These are phyloP conservation scores for Cantharis flavilabris DNA, from an alignment of 2,888 invertebrate genomes.

Conservation along the genomic window DNA sequence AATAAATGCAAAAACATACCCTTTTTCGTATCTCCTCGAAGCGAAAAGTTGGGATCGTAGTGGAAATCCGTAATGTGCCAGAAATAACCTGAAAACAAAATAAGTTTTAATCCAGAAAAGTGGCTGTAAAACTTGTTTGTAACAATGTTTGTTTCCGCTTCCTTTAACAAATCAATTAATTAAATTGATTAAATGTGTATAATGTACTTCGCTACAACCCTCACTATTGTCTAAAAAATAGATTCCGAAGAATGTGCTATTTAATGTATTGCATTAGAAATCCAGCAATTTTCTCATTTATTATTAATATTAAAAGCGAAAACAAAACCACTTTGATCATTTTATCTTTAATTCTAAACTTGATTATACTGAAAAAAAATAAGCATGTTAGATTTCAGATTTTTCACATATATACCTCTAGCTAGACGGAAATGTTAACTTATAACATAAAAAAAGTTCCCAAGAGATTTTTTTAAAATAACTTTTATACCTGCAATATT, in stretches of 20 bases:
- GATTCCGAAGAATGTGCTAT: neutral
- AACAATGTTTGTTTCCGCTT: conserved; percentile 18
- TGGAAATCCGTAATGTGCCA: conserved; percentile 96
- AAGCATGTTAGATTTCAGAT: no score
- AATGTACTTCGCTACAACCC: neutral
- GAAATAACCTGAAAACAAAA: conserved; percentile 80
- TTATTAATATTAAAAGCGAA: no score
- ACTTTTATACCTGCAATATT: no score
- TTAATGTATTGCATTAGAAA: neutral
- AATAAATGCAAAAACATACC: conserved; percentile 63
- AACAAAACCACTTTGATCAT: no score
- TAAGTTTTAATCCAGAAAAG: conserved; percentile 28
- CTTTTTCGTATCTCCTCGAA: conserved; percentile 74
- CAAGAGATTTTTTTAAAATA: no score
- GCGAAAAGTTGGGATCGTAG: conserved; percentile 82
- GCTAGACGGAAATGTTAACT: no score
- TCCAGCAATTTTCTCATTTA: neutral
- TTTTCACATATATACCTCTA: no score
- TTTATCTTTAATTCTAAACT: no score
- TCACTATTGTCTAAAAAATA: neutral
- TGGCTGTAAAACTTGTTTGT: conserved; percentile 26
- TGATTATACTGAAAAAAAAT: no score
- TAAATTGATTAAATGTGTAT: conserved; percentile 15
- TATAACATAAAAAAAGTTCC: no score
- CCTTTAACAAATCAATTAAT: conserved; percentile 20